Evolutionary conservation across 2,797 vertebrate genomes (phyloP), one percentile per base, ranked within the genome.

Genomic region (Rousettus madagascariensis): DNA sequence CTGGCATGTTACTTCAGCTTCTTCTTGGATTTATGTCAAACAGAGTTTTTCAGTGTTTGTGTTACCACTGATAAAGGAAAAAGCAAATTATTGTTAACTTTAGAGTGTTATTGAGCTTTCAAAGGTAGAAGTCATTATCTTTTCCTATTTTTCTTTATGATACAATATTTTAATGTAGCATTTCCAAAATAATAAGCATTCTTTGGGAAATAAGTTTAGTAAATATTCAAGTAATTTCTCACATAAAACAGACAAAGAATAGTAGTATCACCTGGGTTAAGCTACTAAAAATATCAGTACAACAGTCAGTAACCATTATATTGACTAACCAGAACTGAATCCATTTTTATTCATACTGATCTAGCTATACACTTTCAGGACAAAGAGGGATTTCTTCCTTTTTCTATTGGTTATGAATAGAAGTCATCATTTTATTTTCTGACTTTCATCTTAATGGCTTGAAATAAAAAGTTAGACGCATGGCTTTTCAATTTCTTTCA

Each of bases 401-500:
- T 96, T 91, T 90, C 79, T 87, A 5, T 61, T 95, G 61, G 86
- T 78, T 90, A 33, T 88, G 80, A 91, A 65, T 92, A 36, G 38
- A 95, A 96, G 63, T 86, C 82, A 95, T 97, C 84, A 87, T 51
- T 83, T 90, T 91, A 71, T 94, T 75, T 71, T 79, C 82, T 93
- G 66, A 89, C 69, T 96, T 97, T 94, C 61, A 89, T 94, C 72
- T 91, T 97, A 95, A 95, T 96, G 86, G 88, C 65, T 95, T 96
- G 78, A 96, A 93, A 90, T 96, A 95, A 95, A 95, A 91, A 96
- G 61, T 94, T 61, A 91, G 41, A 96, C 95, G 71, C 79, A 89
- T 91, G 83, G 74, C 65, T 97, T 97, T 97, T 95, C 92, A 93
- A 92, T 97, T 96, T 96, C 91, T 97, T 96, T 97, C 93, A 95